Base-by-base conservation (phyloP, 2,113 vertebrate species). In the Mola mola region DNA sequence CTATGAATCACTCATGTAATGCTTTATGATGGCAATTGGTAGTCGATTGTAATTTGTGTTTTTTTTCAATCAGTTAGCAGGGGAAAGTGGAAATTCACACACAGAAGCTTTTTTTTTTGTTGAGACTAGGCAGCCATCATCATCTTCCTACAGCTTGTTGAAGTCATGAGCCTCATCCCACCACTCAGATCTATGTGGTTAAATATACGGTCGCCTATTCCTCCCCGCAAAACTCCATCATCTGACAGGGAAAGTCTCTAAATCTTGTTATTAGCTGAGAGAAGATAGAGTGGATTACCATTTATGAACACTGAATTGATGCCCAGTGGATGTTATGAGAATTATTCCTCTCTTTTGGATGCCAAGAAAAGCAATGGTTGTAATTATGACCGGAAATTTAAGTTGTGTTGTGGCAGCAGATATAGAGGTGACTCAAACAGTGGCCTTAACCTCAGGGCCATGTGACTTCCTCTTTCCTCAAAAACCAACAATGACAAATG, bases 201-300 rank as follows among this genome's bases (percentile, higher is more conserved):
- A 84, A 81, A 79, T 70, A 71, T 63, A 58, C 67, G 61, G 62
- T 46, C 1, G 63, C 74, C 78, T 79, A 69, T 81, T 81, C 56
- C 77, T 74, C 67, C 73, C 42, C 63, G 73, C 73, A 86, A 74
- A 82, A 83, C 67, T 86, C 82, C 64, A 78, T 87, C 83, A 86
- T 85, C 82, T 84, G 79, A 79, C 72, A 83, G 57, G 66, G 42
- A 86, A 87, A 89, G 79, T 72, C 74, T 78, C 52, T 81, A 90
- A 89, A 90, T 90, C 87, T 83, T 78, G 86, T 90, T 87, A 90
- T 86, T 82, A 87, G 86, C 87, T 88, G 79, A 88, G 81, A 79
- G 79, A 84, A 83, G 87, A 89, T 87, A 59, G 84, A 79, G 84
- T 70, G 68, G 78, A 81, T 75, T 79, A 83, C 66, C 77, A 66